Evolutionary conservation across 2,113 vertebrate species (phyloP), one percentile per base, ranked within the genome.

Genomic region (Lampris megalopsis): DNA sequence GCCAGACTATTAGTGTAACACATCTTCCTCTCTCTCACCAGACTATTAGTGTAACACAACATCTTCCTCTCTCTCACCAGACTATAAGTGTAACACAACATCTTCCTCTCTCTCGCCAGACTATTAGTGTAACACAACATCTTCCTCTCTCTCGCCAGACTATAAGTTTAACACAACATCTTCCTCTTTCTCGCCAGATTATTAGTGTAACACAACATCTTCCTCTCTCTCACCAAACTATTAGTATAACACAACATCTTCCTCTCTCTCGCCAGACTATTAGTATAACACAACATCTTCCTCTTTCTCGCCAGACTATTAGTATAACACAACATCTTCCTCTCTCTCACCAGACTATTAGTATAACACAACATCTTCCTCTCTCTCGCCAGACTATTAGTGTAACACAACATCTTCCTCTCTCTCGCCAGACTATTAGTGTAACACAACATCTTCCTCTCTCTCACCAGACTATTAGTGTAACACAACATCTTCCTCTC

Each of bases 241-340:
- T 24, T 0, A 24, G 24, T 24, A 0, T 0, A 24, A 24, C 24
- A 24, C 24, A 24, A 24, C 24, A 24, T 24, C 24, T 24, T 24
- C 73, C 73, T 86, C 84, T 63, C 79, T 45, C 40, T 77, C 24
- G 9, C 73, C 79, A 66, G 66, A 63, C 79, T 84, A 6, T 24
- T 24, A 24, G 24, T 24, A 0, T 24, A 24, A 24, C 24, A 24
- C 24, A 24, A 24, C 24, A 24, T 24, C 24, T 24, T 24, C 73
- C 73, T 86, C 84, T 63, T 79, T 45, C 40, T 77, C 24, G 9
- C 73, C 79, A 66, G 66, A 63, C 79, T 84, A 6, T 24, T 24
- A 24, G 24, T 24, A 0, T 24, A 24, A 24, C 24, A 24, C 24
- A 24, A 24, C 24, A 24, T 24, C 24, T 24, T 24, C 73, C 73